phyloP scores from a whole-genome alignment of 35 echinoderm and acorn worm species.

The Anneissia japonica region DNA sequence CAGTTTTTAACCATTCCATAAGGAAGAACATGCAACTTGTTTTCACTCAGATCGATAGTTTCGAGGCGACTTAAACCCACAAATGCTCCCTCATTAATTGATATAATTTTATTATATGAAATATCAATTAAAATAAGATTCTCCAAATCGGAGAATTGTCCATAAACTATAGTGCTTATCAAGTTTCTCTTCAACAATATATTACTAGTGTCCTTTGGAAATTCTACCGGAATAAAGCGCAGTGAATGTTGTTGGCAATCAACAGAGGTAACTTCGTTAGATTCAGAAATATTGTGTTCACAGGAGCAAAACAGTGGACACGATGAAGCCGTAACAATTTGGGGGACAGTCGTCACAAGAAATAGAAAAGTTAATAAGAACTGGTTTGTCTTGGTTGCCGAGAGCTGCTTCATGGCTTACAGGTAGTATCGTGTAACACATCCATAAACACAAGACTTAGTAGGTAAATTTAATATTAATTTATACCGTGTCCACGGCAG shows the following conservation, averaged over 20 bases:
- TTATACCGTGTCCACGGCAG: too few species aligned
- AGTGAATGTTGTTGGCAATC: background rate
- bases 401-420: background rate
- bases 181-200: background rate
- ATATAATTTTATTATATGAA: background rate
- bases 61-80: background rate
- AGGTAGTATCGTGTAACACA: too few species aligned
- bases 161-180: background rate
- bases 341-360: background rate
- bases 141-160: background rate
- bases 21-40: background rate
- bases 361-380: background rate
- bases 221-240: background rate
- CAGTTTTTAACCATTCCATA: background rate
- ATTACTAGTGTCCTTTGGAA: background rate
- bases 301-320: background rate
- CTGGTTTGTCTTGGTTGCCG: background rate
- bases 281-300: background rate
- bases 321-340: background rate
- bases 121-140: background rate
- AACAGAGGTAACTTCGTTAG: background rate
- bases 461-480: too few species aligned
- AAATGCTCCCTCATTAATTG: background rate
- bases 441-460: too few species aligned
- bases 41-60: background rate